Conservation (phyloP, 2,797 vertebrate genomes). For the Rallus crepitans region DNA sequence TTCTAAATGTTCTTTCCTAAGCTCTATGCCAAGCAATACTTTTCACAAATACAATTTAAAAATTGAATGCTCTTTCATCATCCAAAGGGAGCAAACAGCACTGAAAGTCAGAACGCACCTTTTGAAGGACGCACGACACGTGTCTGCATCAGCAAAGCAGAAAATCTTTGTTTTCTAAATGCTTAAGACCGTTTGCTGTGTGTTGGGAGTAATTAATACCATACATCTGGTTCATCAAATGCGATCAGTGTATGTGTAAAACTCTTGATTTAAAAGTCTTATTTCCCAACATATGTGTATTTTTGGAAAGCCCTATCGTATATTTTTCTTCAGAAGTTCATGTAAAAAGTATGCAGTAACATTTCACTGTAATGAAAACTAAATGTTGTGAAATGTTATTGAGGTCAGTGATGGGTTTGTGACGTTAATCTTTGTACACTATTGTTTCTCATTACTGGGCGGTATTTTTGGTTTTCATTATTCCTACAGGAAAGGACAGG, state of each 20-base stretch:
- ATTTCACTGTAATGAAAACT: constrained; percentile 67
- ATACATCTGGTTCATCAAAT: constrained; percentile 73
- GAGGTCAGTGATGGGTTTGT: constrained; percentile 69
- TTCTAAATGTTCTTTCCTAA: constrained; percentile 80
- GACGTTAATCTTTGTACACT: constrained; percentile 72
- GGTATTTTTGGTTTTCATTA: constrained; percentile 77
- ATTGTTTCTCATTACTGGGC: constrained; percentile 70
- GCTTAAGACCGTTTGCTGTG: constrained; percentile 43
- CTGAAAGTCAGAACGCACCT: constrained; percentile 51
- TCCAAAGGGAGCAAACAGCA: constrained; percentile 72
- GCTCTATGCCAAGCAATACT: constrained; percentile 75
- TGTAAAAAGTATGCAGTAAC: constrained; percentile 71
- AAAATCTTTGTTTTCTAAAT: constrained; percentile 15
- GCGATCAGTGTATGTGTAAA: constrained; percentile 67
- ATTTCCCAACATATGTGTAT: constrained; percentile 73
- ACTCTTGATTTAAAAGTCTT: constrained; percentile 67
- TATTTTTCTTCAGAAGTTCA: constrained; percentile 72
- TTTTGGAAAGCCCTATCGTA: constrained; percentile 77
- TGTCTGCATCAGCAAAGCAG: constrained; percentile 8
- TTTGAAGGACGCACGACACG: constrained; percentile 56
- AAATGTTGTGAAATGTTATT: constrained; percentile 64
- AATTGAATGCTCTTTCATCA: constrained; percentile 78
- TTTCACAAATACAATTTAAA: constrained; percentile 81
- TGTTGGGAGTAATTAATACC: constrained; percentile 68
- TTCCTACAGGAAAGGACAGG: constrained; percentile 36